A percentile compares a stretch with the other conserved stretches of the same genome.
These are phyloP conservation scores for Saguinus midas DNA, from an alignment of 2,113 vertebrate genomes.

Conservation along the genomic window DNA sequence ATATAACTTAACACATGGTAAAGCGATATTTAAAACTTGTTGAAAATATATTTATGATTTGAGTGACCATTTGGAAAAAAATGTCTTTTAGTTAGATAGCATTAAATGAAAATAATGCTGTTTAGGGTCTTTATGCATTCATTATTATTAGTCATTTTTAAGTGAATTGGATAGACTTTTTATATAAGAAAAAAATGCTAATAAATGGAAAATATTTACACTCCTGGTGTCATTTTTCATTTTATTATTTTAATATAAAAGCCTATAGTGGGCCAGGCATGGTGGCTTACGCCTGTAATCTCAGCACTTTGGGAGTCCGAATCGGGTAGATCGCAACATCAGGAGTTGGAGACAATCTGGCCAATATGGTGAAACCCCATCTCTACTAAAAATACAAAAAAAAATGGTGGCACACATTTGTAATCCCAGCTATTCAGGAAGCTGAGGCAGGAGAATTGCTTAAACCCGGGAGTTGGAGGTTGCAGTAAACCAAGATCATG, in stretches of 20 bases:
- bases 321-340: too few relatives aligned
- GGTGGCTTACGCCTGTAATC: too few relatives aligned
- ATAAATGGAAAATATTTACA: background rate
- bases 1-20: background rate
- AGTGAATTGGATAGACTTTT: background rate
- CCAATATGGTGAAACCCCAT: too few relatives aligned
- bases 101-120: background rate
- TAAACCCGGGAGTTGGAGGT: too few relatives aligned
- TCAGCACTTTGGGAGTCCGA: too few relatives aligned
- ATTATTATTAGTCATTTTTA: background rate
- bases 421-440: too few relatives aligned
- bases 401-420: too few relatives aligned
- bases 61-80: background rate
- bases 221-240: background rate
- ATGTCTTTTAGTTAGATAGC: background rate
- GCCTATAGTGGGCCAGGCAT: background rate
- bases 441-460: too few relatives aligned
- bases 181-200: background rate
- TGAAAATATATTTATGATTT: background rate
- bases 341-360: too few relatives aligned
- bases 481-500: too few relatives aligned
- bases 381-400: too few relatives aligned
- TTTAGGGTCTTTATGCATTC: background rate
- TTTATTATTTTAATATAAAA: slow-evolving; percentile 24
- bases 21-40: background rate